Percentiles rank a stretch among this genome's conserved stretches.
These are phyloP conservation scores for Procambarus virginalis DNA, from an alignment of 1,140 invertebrate genomes.

Conservation along the genomic window DNA sequence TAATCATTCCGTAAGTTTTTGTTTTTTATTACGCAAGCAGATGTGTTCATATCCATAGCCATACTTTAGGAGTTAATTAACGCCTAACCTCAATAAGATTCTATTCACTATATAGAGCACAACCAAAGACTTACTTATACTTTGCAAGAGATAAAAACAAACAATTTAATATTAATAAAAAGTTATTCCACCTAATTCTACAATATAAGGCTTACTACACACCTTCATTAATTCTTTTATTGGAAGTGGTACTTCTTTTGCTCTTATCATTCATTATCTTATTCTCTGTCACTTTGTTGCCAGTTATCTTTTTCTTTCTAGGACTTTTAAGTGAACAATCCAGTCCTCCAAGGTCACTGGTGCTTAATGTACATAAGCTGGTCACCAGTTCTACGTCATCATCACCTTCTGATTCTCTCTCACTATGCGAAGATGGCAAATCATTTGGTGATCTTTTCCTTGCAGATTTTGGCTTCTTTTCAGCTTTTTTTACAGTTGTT, in stretches of 20 bases:
- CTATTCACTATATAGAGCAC: too few relatives aligned
- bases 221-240: neutral
- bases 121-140: too few relatives aligned
- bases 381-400: conserved; percentile 3
- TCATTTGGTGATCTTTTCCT: neutral
- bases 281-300: neutral
- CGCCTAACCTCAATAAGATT: too few relatives aligned
- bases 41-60: too few relatives aligned
- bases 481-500: neutral
- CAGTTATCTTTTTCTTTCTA: neutral
- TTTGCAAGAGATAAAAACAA: too few relatives aligned
- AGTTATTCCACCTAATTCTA: too few relatives aligned
- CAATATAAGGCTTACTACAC: neutral
- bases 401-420: neutral
- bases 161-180: too few relatives aligned
- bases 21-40: too few relatives aligned
- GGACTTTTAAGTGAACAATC: neutral
- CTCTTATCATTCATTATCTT: neutral
- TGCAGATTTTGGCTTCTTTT: conserved; percentile 11
- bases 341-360: neutral
- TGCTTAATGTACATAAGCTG: neutral
- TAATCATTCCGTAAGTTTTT: too few relatives aligned
- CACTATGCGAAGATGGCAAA: neutral
- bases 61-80: too few relatives aligned
- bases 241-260: neutral